These are phyloP conservation scores for Leuciscus waleckii DNA, from an alignment of 2,797 vertebrate species.

Conservation along the genomic window DNA sequence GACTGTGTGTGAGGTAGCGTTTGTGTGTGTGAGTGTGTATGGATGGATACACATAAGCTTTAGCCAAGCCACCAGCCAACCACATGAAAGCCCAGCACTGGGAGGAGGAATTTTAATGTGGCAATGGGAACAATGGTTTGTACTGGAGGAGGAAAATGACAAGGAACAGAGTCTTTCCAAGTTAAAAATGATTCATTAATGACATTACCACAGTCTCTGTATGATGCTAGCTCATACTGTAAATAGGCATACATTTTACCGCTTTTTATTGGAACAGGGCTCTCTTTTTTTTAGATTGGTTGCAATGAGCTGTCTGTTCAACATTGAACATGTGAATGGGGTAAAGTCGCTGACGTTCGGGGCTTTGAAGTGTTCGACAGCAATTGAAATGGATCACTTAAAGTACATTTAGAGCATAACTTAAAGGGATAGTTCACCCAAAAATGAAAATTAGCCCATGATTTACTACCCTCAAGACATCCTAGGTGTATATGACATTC, in stretches of 20 bases:
- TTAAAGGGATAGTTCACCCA: too few species aligned
- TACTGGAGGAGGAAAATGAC: conserved; percentile 77
- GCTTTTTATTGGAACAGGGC: conserved; percentile 36
- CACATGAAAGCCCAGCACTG: conserved; percentile 78
- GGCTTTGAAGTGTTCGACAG: not conserved
- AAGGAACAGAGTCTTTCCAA: conserved; percentile 72
- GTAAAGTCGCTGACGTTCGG: conserved; percentile 3
- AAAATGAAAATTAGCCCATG: too few species aligned
- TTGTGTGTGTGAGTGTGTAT: conserved; percentile 62
- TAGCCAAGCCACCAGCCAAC: conserved; percentile 78
- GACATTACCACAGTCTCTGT: conserved; percentile 70
- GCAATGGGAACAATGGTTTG: conserved; percentile 82
- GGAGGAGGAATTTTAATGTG: conserved; percentile 81
- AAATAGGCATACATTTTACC: conserved; percentile 49
- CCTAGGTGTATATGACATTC: too few species aligned
- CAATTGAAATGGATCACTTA: not conserved
- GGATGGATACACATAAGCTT: conserved; percentile 75
- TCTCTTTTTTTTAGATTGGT: conserved; percentile 11
- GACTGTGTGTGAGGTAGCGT: conserved; percentile 50
- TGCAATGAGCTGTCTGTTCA: conserved; percentile 23
- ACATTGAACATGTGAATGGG: conserved; percentile 15
- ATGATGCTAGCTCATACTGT: conserved; percentile 55
- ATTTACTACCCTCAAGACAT: too few species aligned
- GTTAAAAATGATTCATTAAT: conserved; percentile 82
- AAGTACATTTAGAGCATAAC: not conserved